Evolutionary conservation across 2,888 invertebrate species (phyloP).

Genomic region (Camponotus fellah): DNA sequence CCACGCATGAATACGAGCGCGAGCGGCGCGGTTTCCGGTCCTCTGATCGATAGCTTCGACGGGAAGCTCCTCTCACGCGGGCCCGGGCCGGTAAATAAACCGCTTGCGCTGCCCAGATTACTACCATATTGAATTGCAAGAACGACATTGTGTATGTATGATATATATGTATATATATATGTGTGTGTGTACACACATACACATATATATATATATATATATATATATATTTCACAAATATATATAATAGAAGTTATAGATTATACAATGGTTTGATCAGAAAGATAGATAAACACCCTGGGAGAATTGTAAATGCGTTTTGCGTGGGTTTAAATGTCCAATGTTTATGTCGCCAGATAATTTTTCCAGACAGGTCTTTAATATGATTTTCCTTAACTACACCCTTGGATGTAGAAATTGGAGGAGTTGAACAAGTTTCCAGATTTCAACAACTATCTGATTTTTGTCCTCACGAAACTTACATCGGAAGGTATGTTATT

Average conservation of each 20-base stretch:
- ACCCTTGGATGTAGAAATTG: slow-evolving; percentile 92
- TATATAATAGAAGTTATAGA: background rate
- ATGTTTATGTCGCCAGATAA: background rate
- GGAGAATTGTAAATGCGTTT: background rate
- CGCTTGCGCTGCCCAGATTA: background rate
- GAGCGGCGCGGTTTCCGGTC: background rate
- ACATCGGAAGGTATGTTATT: slow-evolving; percentile 91
- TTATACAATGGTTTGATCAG: background rate
- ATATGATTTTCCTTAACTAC: slow-evolving; percentile 87
- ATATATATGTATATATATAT: background rate
- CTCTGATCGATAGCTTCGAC: slow-evolving; percentile 46
- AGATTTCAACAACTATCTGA: slow-evolving; percentile 99
- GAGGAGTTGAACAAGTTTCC: slow-evolving; percentile 99
- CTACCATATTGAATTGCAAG: background rate
- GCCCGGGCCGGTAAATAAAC: background rate
- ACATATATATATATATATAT: background rate
- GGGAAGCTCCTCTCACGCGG: slow-evolving; percentile 10
- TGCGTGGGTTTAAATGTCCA: too few species aligned
- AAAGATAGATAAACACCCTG: background rate
- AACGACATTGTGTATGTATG: background rate
- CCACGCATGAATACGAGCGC: slow-evolving; percentile 25
- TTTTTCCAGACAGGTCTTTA: background rate
- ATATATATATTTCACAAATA: background rate
- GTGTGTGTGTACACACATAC: background rate
- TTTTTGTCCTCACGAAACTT: slow-evolving; percentile 98